Conservation (phyloP, 2,113 vertebrate species). For the Amphilophus citrinellus region DNA sequence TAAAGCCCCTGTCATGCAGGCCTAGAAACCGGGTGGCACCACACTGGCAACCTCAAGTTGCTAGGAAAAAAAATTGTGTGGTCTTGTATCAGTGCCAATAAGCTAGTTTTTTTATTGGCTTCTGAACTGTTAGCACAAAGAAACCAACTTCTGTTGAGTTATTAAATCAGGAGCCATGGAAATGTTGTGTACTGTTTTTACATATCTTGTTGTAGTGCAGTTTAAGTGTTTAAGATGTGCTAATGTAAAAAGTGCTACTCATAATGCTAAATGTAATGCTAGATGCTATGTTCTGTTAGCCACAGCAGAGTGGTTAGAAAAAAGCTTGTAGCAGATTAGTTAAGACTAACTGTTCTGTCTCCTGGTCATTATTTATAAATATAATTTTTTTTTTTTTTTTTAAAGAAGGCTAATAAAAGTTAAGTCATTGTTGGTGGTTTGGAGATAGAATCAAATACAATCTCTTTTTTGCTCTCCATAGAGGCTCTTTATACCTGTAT, state of each 20-base stretch:
- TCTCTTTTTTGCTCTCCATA: background rate
- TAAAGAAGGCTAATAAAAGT: background rate
- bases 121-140: no score
- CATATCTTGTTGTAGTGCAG: no score
- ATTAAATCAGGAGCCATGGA: no score
- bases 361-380: background rate
- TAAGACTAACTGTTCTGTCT: background rate
- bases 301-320: background rate
- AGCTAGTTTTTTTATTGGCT: no score
- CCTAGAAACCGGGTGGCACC: background rate
- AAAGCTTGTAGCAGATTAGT: background rate
- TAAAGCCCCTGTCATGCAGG: background rate
- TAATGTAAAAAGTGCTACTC: no score
- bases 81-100: background rate
- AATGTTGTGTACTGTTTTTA: no score
- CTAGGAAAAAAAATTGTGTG: background rate
- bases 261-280: background rate
- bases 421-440: background rate
- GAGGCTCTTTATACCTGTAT: background rate
- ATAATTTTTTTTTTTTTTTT: background rate
- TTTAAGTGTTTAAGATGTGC: no score
- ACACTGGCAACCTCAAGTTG: background rate
- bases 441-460: background rate
- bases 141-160: no score
- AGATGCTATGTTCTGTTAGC: background rate